Evolutionary conservation across 2,888 invertebrate genomes (phyloP).

Genomic region (Epistrophella euchroma): DNA sequence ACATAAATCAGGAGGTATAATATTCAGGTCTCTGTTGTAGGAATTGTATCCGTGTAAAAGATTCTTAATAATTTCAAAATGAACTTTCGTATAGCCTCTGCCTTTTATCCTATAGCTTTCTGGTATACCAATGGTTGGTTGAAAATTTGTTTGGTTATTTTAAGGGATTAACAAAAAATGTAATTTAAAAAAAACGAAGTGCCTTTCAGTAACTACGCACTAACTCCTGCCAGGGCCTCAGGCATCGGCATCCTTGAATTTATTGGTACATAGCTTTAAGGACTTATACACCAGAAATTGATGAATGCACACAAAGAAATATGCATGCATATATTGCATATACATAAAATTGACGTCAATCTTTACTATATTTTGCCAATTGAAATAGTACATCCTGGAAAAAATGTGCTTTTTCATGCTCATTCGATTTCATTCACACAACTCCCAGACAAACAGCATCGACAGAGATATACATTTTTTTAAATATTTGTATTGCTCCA

Average conservation of each 20-base stretch:
- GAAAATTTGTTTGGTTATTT: not conserved
- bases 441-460: no score
- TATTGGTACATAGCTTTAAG: conserved; percentile 12
- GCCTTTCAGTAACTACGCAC: not conserved
- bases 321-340: conserved; percentile 25
- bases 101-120: not conserved
- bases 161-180: not conserved
- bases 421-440: not conserved
- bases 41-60: conserved; percentile 10
- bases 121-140: not conserved
- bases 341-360: conserved; percentile 49
- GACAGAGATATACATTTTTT: not conserved
- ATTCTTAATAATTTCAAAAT: not conserved
- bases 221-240: not conserved
- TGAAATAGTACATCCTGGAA: conserved; percentile 28
- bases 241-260: conserved; percentile 2
- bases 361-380: conserved; percentile 38
- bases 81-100: not conserved
- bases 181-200: not conserved
- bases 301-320: conserved; percentile 1
- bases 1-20: conserved; percentile 44
- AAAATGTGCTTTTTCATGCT: not conserved
- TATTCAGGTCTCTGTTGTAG: conserved; percentile 8
- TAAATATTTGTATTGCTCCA: not conserved
- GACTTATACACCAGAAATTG: conserved; percentile 6